Percentiles rank a stretch among this genome's conserved stretches.
Conservation (phyloP, 2,888 invertebrate species). For the Synergus gifuensis region DNA sequence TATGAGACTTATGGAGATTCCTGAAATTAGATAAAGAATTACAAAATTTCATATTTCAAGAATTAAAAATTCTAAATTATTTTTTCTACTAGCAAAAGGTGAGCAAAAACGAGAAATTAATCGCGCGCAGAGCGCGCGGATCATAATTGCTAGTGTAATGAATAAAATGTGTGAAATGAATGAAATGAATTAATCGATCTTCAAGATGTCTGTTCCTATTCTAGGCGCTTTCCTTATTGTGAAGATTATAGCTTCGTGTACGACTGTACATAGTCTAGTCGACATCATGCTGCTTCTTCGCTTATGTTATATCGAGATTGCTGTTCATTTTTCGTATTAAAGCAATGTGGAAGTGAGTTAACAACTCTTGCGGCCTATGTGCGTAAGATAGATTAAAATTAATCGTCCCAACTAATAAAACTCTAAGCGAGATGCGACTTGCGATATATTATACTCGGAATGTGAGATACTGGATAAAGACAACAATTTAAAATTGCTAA, state of each 20-base stretch:
- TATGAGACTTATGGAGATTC: no score
- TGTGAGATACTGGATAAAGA: neutral
- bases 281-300: conserved; percentile 30
- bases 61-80: no score
- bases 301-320: neutral
- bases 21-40: no score
- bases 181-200: conserved; percentile 9
- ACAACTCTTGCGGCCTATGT: neutral
- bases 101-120: no score
- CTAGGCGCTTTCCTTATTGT: conserved; percentile 1
- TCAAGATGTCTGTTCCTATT: conserved; percentile 23
- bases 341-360: neutral
- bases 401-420: neutral
- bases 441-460: neutral
- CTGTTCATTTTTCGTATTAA: neutral
- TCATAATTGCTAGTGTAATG: no score
- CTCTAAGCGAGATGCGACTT: neutral
- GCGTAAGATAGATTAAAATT: neutral
- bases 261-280: neutral
- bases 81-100: no score
- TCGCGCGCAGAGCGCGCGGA: no score
- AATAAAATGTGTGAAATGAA: no score
- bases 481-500: neutral
- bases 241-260: conserved; percentile 1
- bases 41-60: no score